Base-by-base conservation (phyloP, 2,888 invertebrate species). In the Oscheius myriophilus region DNA sequence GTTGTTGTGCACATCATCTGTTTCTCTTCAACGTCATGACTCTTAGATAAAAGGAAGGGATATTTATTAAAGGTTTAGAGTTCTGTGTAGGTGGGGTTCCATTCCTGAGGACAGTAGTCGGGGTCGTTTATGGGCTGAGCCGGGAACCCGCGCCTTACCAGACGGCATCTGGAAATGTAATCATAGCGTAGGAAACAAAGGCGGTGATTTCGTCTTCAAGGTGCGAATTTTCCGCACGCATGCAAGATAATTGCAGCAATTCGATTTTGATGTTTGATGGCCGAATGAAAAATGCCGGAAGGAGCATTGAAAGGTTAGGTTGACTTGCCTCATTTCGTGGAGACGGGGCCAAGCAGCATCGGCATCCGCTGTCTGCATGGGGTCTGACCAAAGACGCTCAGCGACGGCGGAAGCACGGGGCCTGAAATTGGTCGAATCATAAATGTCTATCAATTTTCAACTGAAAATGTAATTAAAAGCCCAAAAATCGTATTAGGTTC, bases 381-480 rank as follows among this genome's bases (percentile, higher is more conserved):
- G 88, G 11, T 87, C 79, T 25, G 91, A 91, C 95, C 95, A 95
- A 0, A 95, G 89, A 72, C 92, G 90, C 87, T 96, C 95, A 0
- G 94, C 95, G 0, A 92, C 90, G 0, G 93, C 93, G 69, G 92
- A 91, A 0, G 93, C 92, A 73, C 94, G 89, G 0, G 95, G 95
- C 89, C 89, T 89, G 64, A 45, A 73, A 45, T 18, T 18, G 3
- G 33, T 6, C 33, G 4, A 33, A 33, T 33, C 3, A 33, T 3
- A 9, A 33, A 33, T 33, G 3, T 33, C 9, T 33, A 3, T 33
- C 9, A 9, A 33, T 43, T 41, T 45, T 6, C 21, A 41, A 21
- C 16, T 14, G 26, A 54, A n/a, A 54, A 23, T n/a, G n/a, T n/a
- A n/a, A n/a, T n/a, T n/a, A n/a, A n/a, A n/a, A n/a, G n/a, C n/a